Evolutionary conservation across 2,888 invertebrate species (phyloP).

Genomic region (Microdon myrmicae): DNA sequence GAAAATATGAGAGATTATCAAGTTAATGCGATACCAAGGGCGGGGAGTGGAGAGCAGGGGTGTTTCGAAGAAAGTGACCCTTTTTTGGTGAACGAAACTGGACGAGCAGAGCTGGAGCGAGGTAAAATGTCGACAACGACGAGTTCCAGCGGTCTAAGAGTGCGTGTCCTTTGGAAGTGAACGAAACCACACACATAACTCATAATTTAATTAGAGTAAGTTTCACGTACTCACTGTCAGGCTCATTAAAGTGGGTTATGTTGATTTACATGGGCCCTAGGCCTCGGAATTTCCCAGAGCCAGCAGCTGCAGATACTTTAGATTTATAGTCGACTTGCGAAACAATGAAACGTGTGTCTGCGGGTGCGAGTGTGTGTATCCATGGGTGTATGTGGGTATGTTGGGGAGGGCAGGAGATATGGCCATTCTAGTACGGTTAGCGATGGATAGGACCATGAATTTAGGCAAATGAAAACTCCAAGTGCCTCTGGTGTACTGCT

Average conservation of each 20-base stretch:
- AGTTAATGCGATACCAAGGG: slow-evolving; percentile 47
- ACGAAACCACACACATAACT: slow-evolving; percentile 52
- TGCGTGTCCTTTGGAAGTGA: slow-evolving; percentile 48
- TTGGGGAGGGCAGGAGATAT: slow-evolving; percentile 4
- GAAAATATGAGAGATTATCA: slow-evolving; percentile 20
- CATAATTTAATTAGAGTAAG: slow-evolving; percentile 53
- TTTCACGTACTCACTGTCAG: slow-evolving; percentile 33
- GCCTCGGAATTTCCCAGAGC: slow-evolving; percentile 14
- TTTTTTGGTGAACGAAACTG: slow-evolving; percentile 50
- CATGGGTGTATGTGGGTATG: slow-evolving; percentile 31
- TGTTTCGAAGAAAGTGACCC: slow-evolving; percentile 42
- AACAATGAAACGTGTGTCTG: slow-evolving; percentile 52
- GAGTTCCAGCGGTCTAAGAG: slow-evolving; percentile 26
- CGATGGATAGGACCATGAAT: slow-evolving; percentile 8
- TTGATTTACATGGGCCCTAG: slow-evolving; percentile 30
- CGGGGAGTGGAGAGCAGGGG: too few species aligned
- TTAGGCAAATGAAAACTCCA: slow-evolving; percentile 34
- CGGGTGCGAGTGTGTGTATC: too few species aligned
- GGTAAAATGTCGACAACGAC: too few species aligned
- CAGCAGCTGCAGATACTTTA: slow-evolving; percentile 45
- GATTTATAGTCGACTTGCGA: slow-evolving; percentile 47
- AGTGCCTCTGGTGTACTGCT: slow-evolving; percentile 26
- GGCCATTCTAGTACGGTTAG: background rate
- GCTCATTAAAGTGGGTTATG: slow-evolving; percentile 40
- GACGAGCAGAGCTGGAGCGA: too few species aligned